Base-by-base conservation (phyloP, 2,797 vertebrate species). In the Falco peregrinus region DNA sequence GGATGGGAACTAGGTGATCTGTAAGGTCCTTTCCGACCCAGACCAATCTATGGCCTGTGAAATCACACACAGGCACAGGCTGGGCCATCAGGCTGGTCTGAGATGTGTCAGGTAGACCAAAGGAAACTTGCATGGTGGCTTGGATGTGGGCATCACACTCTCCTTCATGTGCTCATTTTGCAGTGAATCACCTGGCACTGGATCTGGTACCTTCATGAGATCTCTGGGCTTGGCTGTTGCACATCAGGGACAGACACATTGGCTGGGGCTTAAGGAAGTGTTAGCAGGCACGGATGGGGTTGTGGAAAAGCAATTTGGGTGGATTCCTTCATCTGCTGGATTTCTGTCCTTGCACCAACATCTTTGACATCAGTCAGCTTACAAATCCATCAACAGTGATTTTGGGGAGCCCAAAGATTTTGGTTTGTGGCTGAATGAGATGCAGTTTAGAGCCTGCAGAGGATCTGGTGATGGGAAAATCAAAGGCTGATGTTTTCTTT, bases 371-470 rank as follows among this genome's bases (percentile, higher is more conserved):
- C 15, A 13, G 28, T 29, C 2, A 4, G 24, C 29, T 51, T 28
- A 68, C 11, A 73, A 48, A 63, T 63, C 35, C 54, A 61, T 25
- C 29, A 61, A 4, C 11, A 29, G 16, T 1, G 9, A 29, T 29
- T 39, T 57, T 4, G 8, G 65, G 71, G 60, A 82, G 25, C 25
- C 18, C 11, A 47, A 87, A 61, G 25, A 28, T 25, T 69, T 69
- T 48, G 33, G 15, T 39, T 67, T 77, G 56, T 19, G 56, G 21
- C 25, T 73, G 54, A 77, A 48, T 0, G 0, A 81, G 64, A 56
- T 41, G 41, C 0, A 7, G 17, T n/a, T n/a, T n/a, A n/a, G 17
- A 80, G 53, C 18, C 37, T 1, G 0, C 10, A 25, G 43, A 26
- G 24, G 5, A 57, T 18, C 25, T 78, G 43, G 11, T 35, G 35